phyloP scores from a whole-genome alignment of 1,140 invertebrate species.

The Calephelis virginiensis region DNA sequence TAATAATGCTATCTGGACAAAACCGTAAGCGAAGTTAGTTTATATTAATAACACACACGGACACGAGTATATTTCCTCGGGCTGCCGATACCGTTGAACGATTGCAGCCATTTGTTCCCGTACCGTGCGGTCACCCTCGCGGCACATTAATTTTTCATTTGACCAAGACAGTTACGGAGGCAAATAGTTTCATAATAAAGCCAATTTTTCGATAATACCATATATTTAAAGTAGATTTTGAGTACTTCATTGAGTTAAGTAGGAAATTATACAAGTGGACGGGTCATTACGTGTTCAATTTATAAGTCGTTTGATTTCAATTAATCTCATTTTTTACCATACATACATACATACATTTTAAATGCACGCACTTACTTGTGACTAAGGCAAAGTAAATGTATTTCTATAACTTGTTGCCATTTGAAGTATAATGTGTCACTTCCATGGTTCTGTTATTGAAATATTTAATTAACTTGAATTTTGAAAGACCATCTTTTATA shows the following conservation, averaged over 20 bases:
- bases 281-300: conserved; percentile 67
- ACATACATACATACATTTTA: no score
- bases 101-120: conserved; percentile 62
- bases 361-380: conserved; percentile 15
- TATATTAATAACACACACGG: conserved; percentile 22
- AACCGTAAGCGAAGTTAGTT: conserved; percentile 15
- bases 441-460: not conserved
- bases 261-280: conserved; percentile 57
- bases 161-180: conserved; percentile 67
- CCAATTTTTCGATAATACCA: conserved; percentile 74
- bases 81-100: conserved; percentile 40
- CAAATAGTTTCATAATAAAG: conserved; percentile 71
- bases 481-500: no score
- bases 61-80: conserved; percentile 31
- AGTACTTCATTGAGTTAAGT: conserved; percentile 51
- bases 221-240: conserved; percentile 45
- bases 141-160: conserved; percentile 71
- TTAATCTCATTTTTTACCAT: conserved; percentile 47
- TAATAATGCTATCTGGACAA: not conserved
- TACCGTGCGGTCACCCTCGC: conserved; percentile 52
- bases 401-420: not conserved
- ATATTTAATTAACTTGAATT: not conserved
- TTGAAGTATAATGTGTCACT: not conserved
- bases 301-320: conserved; percentile 58
- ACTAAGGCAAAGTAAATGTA: not conserved